phyloP scores from a whole-genome alignment of 2,888 invertebrate genomes.

The Drosophila affinis region DNA sequence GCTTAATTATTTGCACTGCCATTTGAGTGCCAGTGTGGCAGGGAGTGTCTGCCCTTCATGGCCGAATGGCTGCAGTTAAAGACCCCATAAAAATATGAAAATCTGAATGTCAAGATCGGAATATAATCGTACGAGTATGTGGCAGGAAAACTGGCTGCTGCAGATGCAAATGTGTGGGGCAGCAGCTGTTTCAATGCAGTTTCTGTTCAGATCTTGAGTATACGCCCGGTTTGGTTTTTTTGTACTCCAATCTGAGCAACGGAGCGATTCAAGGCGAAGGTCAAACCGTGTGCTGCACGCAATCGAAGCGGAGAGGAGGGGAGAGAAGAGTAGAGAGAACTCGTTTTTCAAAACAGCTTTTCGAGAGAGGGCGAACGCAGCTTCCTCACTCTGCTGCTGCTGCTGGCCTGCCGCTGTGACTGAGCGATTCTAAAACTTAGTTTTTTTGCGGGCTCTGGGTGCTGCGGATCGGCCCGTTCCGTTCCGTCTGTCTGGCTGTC shows the following conservation, averaged over 20 bases:
- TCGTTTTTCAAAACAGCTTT: slow-evolving; percentile 45
- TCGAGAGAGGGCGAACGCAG: slow-evolving; percentile 40
- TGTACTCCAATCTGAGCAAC: slow-evolving; percentile 22
- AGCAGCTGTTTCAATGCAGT: not conserved
- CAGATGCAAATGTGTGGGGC: not conserved
- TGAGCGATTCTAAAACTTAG: slow-evolving; percentile 44
- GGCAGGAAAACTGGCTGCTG: not conserved
- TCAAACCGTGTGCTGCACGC: slow-evolving; percentile 57
- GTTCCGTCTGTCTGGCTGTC: not conserved
- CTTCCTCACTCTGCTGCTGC: slow-evolving; percentile 50
- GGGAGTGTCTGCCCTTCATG: not conserved
- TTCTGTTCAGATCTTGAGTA: not conserved
- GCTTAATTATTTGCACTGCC: not conserved
- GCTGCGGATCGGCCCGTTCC: slow-evolving; percentile 22
- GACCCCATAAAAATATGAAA: not conserved
- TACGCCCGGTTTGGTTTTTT: not conserved
- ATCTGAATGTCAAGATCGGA: not conserved
- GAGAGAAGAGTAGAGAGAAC: slow-evolving; percentile 34
- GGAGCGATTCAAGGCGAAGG: slow-evolving; percentile 74
- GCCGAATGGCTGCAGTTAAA: not conserved
- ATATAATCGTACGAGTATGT: not conserved
- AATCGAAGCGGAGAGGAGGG: slow-evolving; percentile 2
- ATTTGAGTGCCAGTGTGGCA: not conserved
- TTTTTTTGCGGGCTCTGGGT: slow-evolving; percentile 36
- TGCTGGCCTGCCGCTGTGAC: not conserved